These are phyloP conservation scores for Clarias macrocephalus DNA, from an alignment of 2,113 vertebrate genomes.

Conservation along the genomic window DNA sequence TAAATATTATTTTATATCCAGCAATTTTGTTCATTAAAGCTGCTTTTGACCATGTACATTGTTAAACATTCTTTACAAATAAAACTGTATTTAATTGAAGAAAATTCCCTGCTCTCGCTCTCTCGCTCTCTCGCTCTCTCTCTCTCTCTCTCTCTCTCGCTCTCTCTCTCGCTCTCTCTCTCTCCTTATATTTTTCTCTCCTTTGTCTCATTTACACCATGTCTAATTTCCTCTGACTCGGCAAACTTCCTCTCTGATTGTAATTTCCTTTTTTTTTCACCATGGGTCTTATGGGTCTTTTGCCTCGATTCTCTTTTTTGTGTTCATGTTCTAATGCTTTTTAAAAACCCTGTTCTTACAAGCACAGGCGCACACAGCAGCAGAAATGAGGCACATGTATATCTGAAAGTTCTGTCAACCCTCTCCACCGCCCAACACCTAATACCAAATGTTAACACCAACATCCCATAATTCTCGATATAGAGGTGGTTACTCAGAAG, in stretches of 20 bases:
- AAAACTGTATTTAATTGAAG: too few species aligned
- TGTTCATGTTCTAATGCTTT: constrained; percentile 13
- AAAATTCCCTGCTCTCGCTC: not conserved
- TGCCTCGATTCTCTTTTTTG: constrained; percentile 18
- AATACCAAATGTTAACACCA: constrained; percentile 28
- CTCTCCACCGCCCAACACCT: not conserved
- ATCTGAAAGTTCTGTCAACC: constrained; percentile 35
- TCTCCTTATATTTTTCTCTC: not conserved
- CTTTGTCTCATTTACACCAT: not conserved
- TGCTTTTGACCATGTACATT: too few species aligned
- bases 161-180: not conserved
- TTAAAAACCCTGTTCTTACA: constrained; percentile 13
- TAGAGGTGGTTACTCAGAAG: constrained; percentile 66
- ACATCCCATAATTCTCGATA: constrained; percentile 72
- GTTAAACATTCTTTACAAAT: too few species aligned
- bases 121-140: not conserved
- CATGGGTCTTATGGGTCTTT: constrained; percentile 15
- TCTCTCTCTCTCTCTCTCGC: not conserved
- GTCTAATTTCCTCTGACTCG: constrained; percentile 60
- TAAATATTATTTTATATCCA: too few species aligned
- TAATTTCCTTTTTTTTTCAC: constrained; percentile 14
- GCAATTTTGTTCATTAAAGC: too few species aligned
- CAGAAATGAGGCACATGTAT: constrained; percentile 42
- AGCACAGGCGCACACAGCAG: constrained; percentile 47
- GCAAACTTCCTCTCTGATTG: constrained; percentile 52